A percentile compares a stretch with the other conserved stretches of the same genome.
phyloP scores from a whole-genome alignment of 2,113 vertebrate genomes.

The Vulpes vulpes region DNA sequence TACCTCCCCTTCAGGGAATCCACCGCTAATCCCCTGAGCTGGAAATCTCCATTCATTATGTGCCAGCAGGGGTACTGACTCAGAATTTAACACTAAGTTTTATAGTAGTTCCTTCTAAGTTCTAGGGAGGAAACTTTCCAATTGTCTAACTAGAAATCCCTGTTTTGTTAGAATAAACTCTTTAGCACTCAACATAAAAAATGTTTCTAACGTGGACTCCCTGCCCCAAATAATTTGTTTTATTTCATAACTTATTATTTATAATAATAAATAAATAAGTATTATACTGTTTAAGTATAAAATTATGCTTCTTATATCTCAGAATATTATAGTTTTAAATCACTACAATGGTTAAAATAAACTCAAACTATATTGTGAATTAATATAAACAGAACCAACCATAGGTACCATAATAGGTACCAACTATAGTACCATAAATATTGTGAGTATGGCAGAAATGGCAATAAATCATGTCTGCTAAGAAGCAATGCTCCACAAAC shows the following conservation, averaged over 20 bases:
- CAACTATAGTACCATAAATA: not conserved
- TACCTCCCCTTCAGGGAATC: constrained; percentile 48
- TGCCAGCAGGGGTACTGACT: constrained; percentile 49
- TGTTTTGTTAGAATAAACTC: constrained; percentile 22
- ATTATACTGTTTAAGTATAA: not conserved
- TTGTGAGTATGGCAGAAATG: constrained; percentile 6
- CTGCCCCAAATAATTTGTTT: not conserved
- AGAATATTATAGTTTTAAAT: constrained; percentile 53
- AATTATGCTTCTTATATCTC: constrained; percentile 43
- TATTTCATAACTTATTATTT: not conserved
- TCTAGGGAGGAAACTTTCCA: constrained; percentile 35
- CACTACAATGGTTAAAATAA: constrained; percentile 52
- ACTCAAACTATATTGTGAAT: constrained; percentile 38
- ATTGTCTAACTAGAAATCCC: constrained; percentile 18
- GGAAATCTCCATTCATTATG: constrained; percentile 42
- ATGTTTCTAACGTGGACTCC: not conserved
- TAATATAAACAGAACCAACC: constrained; percentile 46
- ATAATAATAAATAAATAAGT: no score
- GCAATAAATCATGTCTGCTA: constrained; percentile 43
- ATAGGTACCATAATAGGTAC: not conserved
- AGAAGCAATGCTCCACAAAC: constrained; percentile 31
- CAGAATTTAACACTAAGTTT: constrained; percentile 42
- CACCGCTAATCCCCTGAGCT: constrained; percentile 40
- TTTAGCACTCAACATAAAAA: constrained; percentile 20
- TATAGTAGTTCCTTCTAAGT: constrained; percentile 44